Evolutionary conservation across 2,888 invertebrate genomes (phyloP).

Genomic region (Drosophila hamatofila): DNA sequence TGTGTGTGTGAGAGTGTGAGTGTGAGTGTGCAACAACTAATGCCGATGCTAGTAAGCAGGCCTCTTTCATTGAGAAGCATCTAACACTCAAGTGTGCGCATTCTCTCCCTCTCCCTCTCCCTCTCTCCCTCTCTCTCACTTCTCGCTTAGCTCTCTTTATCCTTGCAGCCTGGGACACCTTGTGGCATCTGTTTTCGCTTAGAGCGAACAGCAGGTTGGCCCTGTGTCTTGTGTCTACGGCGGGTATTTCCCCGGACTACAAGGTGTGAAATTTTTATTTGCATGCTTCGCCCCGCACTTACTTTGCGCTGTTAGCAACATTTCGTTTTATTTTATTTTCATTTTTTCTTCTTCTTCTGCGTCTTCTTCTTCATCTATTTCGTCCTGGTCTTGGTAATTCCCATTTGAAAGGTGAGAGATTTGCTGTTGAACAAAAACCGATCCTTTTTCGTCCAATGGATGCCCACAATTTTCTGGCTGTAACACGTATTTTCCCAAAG

Average conservation of each 20-base stretch:
- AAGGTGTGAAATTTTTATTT: conserved; percentile 81
- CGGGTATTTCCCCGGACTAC: conserved; percentile 69
- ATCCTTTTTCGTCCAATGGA: conserved; percentile 34
- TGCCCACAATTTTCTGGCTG: conserved; percentile 34
- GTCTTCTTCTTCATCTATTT: not conserved
- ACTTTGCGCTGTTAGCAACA: conserved; percentile 6
- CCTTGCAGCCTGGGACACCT: conserved; percentile 7
- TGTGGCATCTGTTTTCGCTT: conserved; percentile 29
- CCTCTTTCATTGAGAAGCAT: conserved; percentile 64
- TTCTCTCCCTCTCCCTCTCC: conserved; percentile 1
- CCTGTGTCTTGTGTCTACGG: conserved; percentile 1
- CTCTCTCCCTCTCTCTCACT: conserved; percentile 3
- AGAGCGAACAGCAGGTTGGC: conserved; percentile 38
- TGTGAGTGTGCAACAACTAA: conserved; percentile 6
- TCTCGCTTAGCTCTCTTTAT: not conserved
- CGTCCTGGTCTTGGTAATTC: conserved; percentile 60
- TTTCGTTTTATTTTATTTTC: not conserved
- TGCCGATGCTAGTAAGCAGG: not conserved
- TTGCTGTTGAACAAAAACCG: conserved; percentile 29
- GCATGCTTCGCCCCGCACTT: conserved; percentile 60
- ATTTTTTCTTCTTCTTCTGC: not conserved
- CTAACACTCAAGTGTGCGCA: conserved; percentile 15
- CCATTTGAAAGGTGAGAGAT: conserved; percentile 77
- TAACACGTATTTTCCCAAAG: conserved; percentile 78
- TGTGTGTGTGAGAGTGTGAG: not conserved